Percentiles rank a stretch among this genome's conserved stretches.
Evolutionary conservation across 2,113 vertebrate genomes (phyloP).

Genomic region (Oryzias melastigma): DNA sequence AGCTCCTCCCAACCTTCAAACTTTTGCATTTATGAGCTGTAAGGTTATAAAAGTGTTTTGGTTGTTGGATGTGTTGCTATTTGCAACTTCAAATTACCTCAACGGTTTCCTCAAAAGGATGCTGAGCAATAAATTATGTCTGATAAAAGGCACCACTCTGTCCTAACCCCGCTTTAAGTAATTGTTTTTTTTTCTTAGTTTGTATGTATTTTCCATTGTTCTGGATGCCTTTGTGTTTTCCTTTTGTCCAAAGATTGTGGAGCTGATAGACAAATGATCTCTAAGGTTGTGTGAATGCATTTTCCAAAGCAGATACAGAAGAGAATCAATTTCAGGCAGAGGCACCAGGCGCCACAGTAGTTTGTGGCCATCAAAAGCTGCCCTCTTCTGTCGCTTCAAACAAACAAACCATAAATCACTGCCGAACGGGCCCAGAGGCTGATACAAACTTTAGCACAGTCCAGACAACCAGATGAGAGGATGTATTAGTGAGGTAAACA

Average conservation of each 20-base stretch:
- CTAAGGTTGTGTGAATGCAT: conserved; percentile 57
- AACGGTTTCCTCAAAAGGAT: no score
- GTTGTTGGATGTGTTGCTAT: no score
- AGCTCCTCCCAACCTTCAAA: no score
- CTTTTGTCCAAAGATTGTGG: conserved; percentile 38
- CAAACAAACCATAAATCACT: conserved; percentile 75
- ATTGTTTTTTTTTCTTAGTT: conserved; percentile 2
- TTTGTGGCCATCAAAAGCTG: conserved; percentile 60
- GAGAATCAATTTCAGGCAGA: conserved; percentile 69
- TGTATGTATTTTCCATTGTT: conserved; percentile 1
- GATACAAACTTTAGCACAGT: conserved; percentile 15
- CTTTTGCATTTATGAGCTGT: no score
- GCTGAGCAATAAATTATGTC: no score
- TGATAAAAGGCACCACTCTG: no score
- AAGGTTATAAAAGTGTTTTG: no score
- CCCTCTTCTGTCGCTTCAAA: conserved; percentile 49
- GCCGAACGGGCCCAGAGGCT: conserved; percentile 49
- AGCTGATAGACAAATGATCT: conserved; percentile 57
- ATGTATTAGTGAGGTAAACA: conserved; percentile 29
- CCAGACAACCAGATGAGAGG: conserved; percentile 21
- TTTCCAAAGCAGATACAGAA: conserved; percentile 60
- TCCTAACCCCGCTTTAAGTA: no score
- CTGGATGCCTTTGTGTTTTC: conserved; percentile 28
- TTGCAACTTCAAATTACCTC: no score
- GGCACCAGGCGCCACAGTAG: conserved; percentile 49